Evolutionary conservation across 2,113 vertebrate species (phyloP).

Genomic region (Tringa solitaria): DNA sequence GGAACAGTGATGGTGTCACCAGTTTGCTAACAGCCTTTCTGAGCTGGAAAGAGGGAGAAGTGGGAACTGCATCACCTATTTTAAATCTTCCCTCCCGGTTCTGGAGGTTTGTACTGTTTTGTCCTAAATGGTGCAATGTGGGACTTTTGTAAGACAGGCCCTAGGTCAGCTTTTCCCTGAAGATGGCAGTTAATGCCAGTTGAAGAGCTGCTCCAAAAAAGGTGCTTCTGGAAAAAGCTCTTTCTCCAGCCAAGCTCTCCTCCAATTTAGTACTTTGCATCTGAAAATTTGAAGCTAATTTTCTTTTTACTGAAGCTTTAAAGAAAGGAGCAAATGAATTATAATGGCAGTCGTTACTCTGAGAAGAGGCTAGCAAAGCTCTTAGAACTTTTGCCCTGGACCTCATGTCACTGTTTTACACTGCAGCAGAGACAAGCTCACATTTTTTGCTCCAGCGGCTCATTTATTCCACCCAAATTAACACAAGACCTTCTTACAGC

Average conservation of each 20-base stretch:
- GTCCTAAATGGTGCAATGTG: not conserved
- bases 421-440: not conserved
- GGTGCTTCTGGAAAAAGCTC: not conserved
- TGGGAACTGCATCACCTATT: not conserved
- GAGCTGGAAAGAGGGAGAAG: not conserved
- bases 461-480: not conserved
- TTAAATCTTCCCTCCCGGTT: not conserved
- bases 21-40: not conserved
- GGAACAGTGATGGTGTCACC: not conserved
- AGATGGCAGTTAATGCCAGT: not conserved
- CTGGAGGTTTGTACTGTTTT: not conserved
- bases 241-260: not conserved
- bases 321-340: conserved; percentile 36
- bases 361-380: not conserved
- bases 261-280: conserved; percentile 22
- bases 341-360: not conserved
- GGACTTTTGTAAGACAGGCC: not conserved
- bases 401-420: not conserved
- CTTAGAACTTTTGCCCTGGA: not conserved
- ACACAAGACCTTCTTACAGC: not conserved
- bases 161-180: not conserved
- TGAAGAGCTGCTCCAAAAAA: conserved; percentile 9
- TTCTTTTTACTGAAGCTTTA: conserved; percentile 12
- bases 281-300: conserved; percentile 29
- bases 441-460: not conserved